Conservation (phyloP, 2,888 invertebrate species). For the Philopedon plagiatum region DNA sequence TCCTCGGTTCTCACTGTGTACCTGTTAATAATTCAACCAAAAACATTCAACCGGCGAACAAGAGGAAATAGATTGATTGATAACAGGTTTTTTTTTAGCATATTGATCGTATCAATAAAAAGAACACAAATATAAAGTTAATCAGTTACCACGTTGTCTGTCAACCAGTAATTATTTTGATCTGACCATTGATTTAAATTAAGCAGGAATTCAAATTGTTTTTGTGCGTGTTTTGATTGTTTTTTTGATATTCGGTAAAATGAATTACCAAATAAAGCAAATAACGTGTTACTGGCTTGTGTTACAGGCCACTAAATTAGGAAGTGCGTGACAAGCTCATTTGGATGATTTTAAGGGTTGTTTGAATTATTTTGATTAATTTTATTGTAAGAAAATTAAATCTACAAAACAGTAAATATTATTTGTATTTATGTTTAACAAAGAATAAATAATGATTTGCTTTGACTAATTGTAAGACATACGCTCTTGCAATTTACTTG, state of each 20-base stretch:
- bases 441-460: no score
- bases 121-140: background rate
- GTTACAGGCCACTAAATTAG: no score
- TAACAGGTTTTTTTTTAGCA: background rate
- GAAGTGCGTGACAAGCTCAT: no score
- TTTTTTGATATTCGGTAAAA: background rate
- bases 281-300: background rate
- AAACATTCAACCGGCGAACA: background rate
- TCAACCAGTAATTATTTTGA: background rate
- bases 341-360: no score
- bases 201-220: conserved; percentile 28
- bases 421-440: no score
- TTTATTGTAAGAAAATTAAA: no score
- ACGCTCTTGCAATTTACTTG: no score
- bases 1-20: background rate
- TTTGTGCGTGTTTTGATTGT: conserved; percentile 28
- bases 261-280: background rate
- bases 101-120: background rate
- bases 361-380: no score
- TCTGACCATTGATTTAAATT: conserved; percentile 21
- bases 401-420: no score
- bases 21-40: background rate
- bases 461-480: no score
- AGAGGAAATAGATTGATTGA: background rate
- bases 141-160: background rate